Evolutionary conservation across 1,140 invertebrate species (phyloP), one percentile per base, ranked within the genome.

Genomic region (Lasaia peninsularis): DNA sequence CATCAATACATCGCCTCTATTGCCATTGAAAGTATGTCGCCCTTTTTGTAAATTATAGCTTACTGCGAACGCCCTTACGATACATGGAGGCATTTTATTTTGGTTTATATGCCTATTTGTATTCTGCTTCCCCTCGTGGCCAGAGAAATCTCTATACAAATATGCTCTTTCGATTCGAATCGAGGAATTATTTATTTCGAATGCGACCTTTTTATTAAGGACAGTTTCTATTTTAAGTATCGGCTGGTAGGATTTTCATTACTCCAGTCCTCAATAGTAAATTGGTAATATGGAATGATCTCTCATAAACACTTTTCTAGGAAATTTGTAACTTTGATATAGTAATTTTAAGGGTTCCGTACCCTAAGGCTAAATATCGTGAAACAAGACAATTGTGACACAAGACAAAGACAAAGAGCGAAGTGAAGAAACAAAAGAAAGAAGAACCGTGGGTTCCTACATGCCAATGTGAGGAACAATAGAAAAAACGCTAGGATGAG

Each of bases 161-260:
- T 71, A 82, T 73, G 71, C 62, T 80, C 75, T 86, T 86, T 80
- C 82, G 78, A 86, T 86, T 86, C 75, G 75, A 83, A 83, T 86
- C 69, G 82, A 74, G 20, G 40, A 44, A 20, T 44, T 11, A 44
- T 44, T 44, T 44, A 44, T 44, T 20, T 44, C 20, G 40, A 44
- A 44, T 16, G 40, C 40, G 40, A 44, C 40, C 40, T 44, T 44
- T 44, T 44, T 44, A 37, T 37, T 44, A 6, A 16, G 37, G 37
- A 18, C 2, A 44, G 9, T 44, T 18, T 28, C 10, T 18, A 20
- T 18, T 5, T 44, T 44, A 14, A 18, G n/a, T 44, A 3, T 44
- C 37, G 12, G 9, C 18, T 44, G 7, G 10, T 10, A 44, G 18
- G 10, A 16, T 44, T 44, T 44, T 44, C 9, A 9, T 14, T 37